phyloP scores from a whole-genome alignment of 2,113 vertebrate genomes.

The Aramus guarauna region DNA sequence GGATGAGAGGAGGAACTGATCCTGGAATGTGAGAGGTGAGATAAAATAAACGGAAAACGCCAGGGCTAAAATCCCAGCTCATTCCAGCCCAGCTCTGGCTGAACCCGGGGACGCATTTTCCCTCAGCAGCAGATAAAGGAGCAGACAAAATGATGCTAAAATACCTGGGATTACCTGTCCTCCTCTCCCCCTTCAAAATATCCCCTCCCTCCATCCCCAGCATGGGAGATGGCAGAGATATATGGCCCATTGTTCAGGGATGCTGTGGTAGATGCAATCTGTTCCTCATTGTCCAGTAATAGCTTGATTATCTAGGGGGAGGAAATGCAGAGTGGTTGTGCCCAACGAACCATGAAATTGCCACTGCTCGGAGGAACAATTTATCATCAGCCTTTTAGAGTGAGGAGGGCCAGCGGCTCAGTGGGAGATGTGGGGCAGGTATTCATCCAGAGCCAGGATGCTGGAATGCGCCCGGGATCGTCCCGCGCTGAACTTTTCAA shows the following conservation, averaged over 20 bases:
- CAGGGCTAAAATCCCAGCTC: neutral
- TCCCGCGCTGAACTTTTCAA: neutral
- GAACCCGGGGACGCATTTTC: neutral
- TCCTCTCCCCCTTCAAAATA: neutral
- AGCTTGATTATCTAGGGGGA: slow-evolving; percentile 52
- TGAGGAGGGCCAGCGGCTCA: neutral
- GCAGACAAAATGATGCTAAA: neutral
- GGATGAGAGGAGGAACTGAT: slow-evolving; percentile 16
- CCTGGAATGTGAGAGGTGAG: slow-evolving; percentile 49
- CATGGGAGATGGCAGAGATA: neutral
- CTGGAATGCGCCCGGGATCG: slow-evolving; percentile 41
- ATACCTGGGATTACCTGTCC: slow-evolving; percentile 12
- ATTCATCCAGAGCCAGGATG: slow-evolving; percentile 51
- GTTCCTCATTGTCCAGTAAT: slow-evolving; percentile 55
- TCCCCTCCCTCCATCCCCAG: neutral
- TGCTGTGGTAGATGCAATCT: slow-evolving; percentile 28
- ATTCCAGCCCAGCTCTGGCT: neutral
- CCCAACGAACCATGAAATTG: slow-evolving; percentile 63
- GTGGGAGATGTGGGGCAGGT: slow-evolving; percentile 11
- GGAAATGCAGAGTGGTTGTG: slow-evolving; percentile 30
- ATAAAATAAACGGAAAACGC: slow-evolving; percentile 34
- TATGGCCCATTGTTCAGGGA: neutral
- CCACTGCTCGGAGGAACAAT: slow-evolving; percentile 16
- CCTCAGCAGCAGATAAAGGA: neutral
- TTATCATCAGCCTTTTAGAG: slow-evolving; percentile 10